Evolutionary conservation across 2,797 vertebrate genomes (phyloP).

Genomic region (Gymnothorax javanicus): DNA sequence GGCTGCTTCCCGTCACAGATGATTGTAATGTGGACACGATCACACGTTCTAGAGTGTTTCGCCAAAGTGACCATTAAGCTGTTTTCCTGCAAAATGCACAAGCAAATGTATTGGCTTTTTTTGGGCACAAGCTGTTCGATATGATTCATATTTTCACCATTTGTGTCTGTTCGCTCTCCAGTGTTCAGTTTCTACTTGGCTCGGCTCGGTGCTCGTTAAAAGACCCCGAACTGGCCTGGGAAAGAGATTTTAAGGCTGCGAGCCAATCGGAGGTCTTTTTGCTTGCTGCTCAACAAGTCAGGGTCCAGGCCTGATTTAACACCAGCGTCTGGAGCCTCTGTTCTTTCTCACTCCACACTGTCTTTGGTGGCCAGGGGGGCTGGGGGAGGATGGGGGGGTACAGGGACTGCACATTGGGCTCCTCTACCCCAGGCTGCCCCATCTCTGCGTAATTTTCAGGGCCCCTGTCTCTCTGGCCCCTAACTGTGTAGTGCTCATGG

Average conservation of each 20-base stretch:
- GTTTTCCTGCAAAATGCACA: background rate
- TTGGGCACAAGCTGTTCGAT: background rate
- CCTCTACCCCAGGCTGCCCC: no score
- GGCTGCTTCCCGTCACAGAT: background rate
- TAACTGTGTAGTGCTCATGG: no score
- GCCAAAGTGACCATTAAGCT: background rate
- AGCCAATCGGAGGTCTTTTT: background rate
- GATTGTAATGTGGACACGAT: background rate
- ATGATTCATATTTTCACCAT: background rate
- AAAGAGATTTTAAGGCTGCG: background rate
- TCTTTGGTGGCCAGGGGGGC: background rate
- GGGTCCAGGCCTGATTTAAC: background rate
- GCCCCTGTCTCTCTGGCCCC: no score
- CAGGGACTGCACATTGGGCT: no score
- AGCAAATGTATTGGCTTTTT: background rate
- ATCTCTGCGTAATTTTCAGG: no score
- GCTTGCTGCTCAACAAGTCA: background rate
- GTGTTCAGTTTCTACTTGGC: background rate
- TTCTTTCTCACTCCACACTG: background rate
- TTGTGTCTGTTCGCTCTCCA: background rate
- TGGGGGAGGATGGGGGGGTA: background rate
- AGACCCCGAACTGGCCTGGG: slow-evolving; percentile 1
- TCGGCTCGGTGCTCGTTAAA: background rate
- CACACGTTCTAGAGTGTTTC: background rate
- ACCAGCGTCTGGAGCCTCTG: background rate